Evolutionary conservation across 2,113 vertebrate genomes (phyloP), one percentile per base, ranked within the genome.

Genomic region (Gobiocypris rarus): DNA sequence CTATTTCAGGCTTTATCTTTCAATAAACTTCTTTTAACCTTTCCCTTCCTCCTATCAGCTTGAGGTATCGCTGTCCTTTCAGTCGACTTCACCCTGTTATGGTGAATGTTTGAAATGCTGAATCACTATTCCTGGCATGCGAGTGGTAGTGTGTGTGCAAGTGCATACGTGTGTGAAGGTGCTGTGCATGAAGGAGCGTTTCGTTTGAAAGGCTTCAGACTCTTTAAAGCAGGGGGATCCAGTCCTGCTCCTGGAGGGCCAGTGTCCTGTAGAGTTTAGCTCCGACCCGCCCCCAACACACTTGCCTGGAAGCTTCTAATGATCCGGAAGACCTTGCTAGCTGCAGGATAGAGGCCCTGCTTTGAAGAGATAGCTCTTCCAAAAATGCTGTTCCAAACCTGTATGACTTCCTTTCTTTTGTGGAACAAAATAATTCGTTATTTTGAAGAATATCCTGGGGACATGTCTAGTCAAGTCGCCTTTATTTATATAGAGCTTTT

Each of bases 61-160:
- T 75, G n/a, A 56, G n/a, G n/a, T 50, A 82, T 69, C 4, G 1
- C 63, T 13, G 58, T 83, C 22, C n/a, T 63, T 76, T 84, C n/a
- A 17, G 31, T 84, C 5, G 17, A 70, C 52, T 34, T 70, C 52
- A 71, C 34, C 38, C 67, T 78, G 67, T 79, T 73, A 74, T 48
- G 56, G 73, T 70, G 58, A 86, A 88, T 69, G 76, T 85, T 88
- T 91, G 84, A 89, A 86, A 75, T 89, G 88, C 86, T 86, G 83
- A 91, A 81, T 93, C 85, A 88, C 81, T 78, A 22, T 71, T 69
- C 50, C 84, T 90, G 87, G 84, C 87, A 81, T 82, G 19, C n/a
- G 50, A 45, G 19, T 9, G 10, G 19, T 69, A 63, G 65, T 54
- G 19, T 28, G 24, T 22, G 43, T 82, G 52, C 63, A 48, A 65